Percentiles rank a stretch among this genome's conserved stretches.
Conservation (phyloP, 2,888 invertebrate genomes). For the Eristalis pertinax region DNA sequence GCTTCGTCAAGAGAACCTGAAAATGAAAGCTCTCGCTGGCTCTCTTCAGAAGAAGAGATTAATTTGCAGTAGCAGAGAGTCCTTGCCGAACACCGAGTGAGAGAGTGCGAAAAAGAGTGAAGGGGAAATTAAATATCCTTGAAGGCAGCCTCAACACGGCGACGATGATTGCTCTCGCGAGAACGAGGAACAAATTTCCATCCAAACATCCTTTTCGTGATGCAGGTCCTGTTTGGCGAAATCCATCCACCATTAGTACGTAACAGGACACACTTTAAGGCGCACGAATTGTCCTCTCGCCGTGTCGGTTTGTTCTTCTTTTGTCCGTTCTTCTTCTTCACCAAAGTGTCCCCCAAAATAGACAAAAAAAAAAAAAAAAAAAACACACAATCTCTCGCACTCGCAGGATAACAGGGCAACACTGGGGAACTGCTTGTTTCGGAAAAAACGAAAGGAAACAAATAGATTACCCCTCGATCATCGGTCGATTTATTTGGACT, state of each 20-base stretch:
- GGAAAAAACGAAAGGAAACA: slow-evolving; percentile 10
- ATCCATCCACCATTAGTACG: slow-evolving; percentile 63
- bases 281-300: slow-evolving; percentile 58
- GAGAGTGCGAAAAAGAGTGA: background rate
- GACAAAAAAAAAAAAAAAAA: no score
- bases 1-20: background rate
- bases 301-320: slow-evolving; percentile 52
- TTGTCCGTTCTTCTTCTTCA: slow-evolving; percentile 38
- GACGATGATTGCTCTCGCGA: slow-evolving; percentile 5
- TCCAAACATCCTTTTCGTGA: slow-evolving; percentile 61
- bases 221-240: slow-evolving; percentile 65
- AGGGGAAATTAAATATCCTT: slow-evolving; percentile 52
- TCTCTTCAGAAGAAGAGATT: slow-evolving; percentile 2
- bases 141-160: slow-evolving; percentile 34
- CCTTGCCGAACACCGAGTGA: no score
- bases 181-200: slow-evolving; percentile 31
- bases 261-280: slow-evolving; percentile 68
- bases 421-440: background rate
- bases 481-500: background rate
- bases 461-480: background rate
- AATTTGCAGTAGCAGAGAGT: background rate
- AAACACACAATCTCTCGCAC: background rate
- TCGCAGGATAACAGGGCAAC: slow-evolving; percentile 23
- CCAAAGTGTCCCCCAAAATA: slow-evolving; percentile 16
- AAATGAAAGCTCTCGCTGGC: background rate